These are phyloP conservation scores for Tangachromis dhanisi DNA, from an alignment of 2,113 vertebrate species.

Conservation along the genomic window DNA sequence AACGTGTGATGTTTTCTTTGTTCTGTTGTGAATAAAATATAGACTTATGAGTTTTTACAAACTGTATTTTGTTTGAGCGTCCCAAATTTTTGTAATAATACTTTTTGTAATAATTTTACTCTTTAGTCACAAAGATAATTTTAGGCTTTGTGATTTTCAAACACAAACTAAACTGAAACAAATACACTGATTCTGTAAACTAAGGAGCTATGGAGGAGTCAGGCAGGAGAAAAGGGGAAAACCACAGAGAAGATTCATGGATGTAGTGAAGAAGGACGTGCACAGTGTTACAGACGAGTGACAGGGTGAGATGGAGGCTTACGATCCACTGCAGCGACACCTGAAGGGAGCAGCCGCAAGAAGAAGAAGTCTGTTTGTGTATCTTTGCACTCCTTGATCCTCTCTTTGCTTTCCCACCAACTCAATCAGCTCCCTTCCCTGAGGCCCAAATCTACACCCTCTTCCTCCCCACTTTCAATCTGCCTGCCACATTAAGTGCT, in stretches of 20 bases:
- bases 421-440: neutral
- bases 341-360: neutral
- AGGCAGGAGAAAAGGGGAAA: neutral
- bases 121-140: neutral
- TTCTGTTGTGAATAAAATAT: neutral
- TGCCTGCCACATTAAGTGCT: neutral
- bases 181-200: neutral
- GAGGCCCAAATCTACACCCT: neutral
- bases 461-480: neutral
- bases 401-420: neutral
- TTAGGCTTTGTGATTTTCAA: neutral
- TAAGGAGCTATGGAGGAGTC: neutral
- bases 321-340: neutral
- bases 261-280: neutral
- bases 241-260: neutral
- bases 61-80: fast-evolving
- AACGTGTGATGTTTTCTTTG: neutral
- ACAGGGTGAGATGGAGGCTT: neutral
- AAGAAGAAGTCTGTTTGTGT: neutral
- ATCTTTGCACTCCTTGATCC: neutral
- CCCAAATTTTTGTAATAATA: neutral
- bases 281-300: neutral
- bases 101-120: neutral
- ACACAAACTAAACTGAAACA: neutral
- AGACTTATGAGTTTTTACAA: neutral